Base-by-base conservation (phyloP, 2,113 vertebrate species). In the Carettochelys insculpta region DNA sequence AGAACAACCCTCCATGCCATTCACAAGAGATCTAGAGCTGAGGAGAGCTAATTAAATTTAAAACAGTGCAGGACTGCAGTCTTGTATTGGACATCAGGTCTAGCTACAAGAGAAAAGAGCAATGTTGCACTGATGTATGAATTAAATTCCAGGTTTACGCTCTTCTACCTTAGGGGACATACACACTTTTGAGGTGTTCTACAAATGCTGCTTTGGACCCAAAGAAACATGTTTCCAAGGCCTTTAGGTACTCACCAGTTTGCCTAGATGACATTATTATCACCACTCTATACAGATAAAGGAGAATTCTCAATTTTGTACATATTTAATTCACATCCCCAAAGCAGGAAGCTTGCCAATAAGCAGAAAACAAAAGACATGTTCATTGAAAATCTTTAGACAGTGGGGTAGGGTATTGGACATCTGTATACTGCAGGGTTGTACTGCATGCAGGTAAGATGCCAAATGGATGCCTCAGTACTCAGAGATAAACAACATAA, bases 301-400 rank as follows among this genome's bases (percentile, higher is more conserved):
- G 38, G 80, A 94, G 89, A 88, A 29, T 80, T 88, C 88, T 88
- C 92, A n/a, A 85, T 75, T 65, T 77, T 91, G 88, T 83, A 87
- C 94, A 77, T 31, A 48, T 19, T 82, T 20, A 61, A 77, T 80
- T 91, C 91, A 47, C 79, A 84, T 82, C 88, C 80, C 75, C 87
- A 89, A 96, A 73, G 41, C 81, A 24, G 38, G 77, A 94, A 81
- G 77, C 38, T 43, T 73, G 38, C 68, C 41, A 73, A 73, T 43
- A 73, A 73, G 10, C 88, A 47, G 34, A 87, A 82, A 88, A 52
- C 54, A 24, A 89, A 95, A 91, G 24, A 20, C n/a, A 47, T 25
- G 47, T 73, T 68, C 80, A 86, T 81, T 75, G 78, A 71, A 90
- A 82, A 81, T 87, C 89, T 90, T 77, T 86, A 0, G 0, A 22